Evolutionary conservation across 2,888 invertebrate species (phyloP), one percentile per base, ranked within the genome.

Genomic region (Clivina fossor): DNA sequence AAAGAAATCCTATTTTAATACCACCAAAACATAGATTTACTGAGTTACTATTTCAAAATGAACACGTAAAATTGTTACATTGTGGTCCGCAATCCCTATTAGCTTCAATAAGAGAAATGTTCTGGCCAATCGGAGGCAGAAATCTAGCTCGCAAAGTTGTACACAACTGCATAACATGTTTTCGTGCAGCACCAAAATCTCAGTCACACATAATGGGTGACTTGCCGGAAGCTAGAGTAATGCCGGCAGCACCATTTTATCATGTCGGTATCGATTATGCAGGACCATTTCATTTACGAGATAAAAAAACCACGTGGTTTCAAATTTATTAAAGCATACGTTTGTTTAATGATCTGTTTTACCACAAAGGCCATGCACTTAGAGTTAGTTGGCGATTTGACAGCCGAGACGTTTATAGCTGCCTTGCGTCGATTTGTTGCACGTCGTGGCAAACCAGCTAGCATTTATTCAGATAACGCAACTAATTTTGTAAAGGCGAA

Each of bases 181-280:
- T 46, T 16, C 22, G 57, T 32, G 9, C 11, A 41, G 20, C 18
- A 20, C 18, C 41, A 8, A 9, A 9, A 13, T 9, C 22, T 7
- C 18, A 2, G n/a, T 18, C 35, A 0, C 59, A 61, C 46, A 2
- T 58, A 1, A 65, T 64, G 65, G 63, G 62, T 13, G 38, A 61
- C 37, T 41, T 65, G 5, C 63, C 65, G 1, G 33, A 22, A 24
- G n/a, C 16, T 4, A n/a, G 58, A 11, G 8, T 47, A 20, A n/a
- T 18, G 3, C 3, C 3, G 8, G 20, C 32, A 1, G 19, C 53
- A 40, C 56, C 48, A 3, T 59, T 61, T 50, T 3, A 8, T 2
- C 24, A 41, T 30, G 30, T 41, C 1, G 58, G 60, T 3, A 1
- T 58, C 7, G 60, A 60, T 49, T 59, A 58, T 37, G 57, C 51